Evolutionary conservation across 2,797 vertebrate genomes (phyloP), one percentile per base, ranked within the genome.

Genomic region (Sandelia bainsii): DNA sequence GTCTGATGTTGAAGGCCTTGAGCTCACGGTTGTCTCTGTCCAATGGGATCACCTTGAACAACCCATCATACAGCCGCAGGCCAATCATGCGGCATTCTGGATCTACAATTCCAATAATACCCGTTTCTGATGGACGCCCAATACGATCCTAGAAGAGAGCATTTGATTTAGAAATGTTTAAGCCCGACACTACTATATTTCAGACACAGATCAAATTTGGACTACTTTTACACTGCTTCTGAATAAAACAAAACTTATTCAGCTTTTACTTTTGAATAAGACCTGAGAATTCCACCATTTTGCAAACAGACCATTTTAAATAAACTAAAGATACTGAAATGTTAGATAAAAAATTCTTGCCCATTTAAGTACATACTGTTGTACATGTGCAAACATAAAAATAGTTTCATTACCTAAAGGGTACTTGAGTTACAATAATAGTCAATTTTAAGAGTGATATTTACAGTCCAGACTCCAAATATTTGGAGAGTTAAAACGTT

Each of bases 51-150:
- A 99, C 98, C 87, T 99, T 99, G 77, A 99, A 99, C 51, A 99
- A 92, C 4, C 98, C 98, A 0, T 99, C 98, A 0, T 99, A 99
- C 52, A 99, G 96, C 11, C 98, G 92, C 78, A 99, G 87, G 16
- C 98, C 98, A 1, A 99, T 99, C 98, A 99, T 99, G 9, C 98
- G 95, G 84, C 98, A 99, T 83, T 99, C 98, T 0, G 98, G 98
- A 76, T 99, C 98, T 19, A 99, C 97, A 56, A 99, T 99, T 59
- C 98, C 98, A 0, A 99, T 99, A 42, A 99, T 98, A 17, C 98
- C 98, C 0, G 98, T 99, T 91, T 99, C 98, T 0, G 98, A 99
- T 2, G 98, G 97, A 11, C 98, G 97, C 0, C 98, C 98, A 0
- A 99, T 99, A 25, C 98, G 97, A 85, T 99, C 98, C 96, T 97